Percentiles rank a stretch among this genome's conserved stretches.
These are phyloP conservation scores for Cynopterus brachyotis DNA, from an alignment of 2,113 vertebrate species.

Conservation along the genomic window DNA sequence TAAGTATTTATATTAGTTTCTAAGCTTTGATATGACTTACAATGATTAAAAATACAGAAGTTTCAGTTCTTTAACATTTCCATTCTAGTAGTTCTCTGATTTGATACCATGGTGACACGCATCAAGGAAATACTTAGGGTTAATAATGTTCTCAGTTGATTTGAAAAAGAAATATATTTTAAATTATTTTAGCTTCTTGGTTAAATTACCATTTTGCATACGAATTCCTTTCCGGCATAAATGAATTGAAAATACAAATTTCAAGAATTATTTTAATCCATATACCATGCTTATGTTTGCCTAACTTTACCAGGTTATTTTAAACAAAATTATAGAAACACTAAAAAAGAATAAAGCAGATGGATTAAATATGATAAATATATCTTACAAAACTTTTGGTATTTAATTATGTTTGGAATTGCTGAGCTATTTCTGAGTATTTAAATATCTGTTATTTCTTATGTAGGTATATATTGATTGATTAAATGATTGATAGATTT, in stretches of 20 bases:
- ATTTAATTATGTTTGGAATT: constrained; percentile 22
- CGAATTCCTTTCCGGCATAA: neutral
- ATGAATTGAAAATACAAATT: constrained; percentile 4
- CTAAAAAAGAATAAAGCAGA: neutral
- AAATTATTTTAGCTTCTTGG: constrained; percentile 39
- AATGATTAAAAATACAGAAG: neutral
- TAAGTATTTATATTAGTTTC: constrained; percentile 4
- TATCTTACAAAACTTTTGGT: neutral
- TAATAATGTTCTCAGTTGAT: constrained; percentile 59
- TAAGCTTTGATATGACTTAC: constrained; percentile 53
- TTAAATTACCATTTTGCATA: constrained; percentile 49
- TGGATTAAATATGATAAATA: constrained; percentile 32
- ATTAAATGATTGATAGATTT: too few relatives aligned
- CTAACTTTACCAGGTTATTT: constrained; percentile 48
- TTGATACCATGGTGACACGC: constrained; percentile 50
- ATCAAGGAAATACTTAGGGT: constrained; percentile 50
- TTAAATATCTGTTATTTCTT: constrained; percentile 12
- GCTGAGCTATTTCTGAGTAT: neutral
- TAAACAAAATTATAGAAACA: constrained; percentile 4
- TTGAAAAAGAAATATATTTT: constrained; percentile 60
- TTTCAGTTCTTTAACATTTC: constrained; percentile 24
- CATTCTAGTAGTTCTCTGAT: constrained; percentile 41
- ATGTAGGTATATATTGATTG: too few relatives aligned
- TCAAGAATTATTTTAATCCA: constrained; percentile 44
- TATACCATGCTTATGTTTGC: neutral